A percentile compares a stretch with the other conserved stretches of the same genome.
These are phyloP conservation scores for Acrocephalus kingi DNA, from an alignment of 2,113 vertebrate genomes.

Conservation along the genomic window DNA sequence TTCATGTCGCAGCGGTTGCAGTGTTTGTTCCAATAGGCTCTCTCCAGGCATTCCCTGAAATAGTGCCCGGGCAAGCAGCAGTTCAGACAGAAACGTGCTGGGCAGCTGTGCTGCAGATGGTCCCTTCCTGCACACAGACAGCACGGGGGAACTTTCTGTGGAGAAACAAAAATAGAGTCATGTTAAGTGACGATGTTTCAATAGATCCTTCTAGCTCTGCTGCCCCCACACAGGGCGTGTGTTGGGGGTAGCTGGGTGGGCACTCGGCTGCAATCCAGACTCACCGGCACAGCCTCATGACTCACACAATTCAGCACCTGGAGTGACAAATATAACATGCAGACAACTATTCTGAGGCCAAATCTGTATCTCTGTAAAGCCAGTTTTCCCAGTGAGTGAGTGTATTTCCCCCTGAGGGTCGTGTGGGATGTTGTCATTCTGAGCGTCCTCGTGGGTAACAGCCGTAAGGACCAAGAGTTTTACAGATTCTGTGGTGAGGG, in stretches of 20 bases:
- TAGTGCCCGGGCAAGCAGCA: conserved; percentile 86
- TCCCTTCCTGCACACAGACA: conserved; percentile 83
- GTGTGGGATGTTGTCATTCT: not conserved
- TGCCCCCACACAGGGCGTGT: rapidly evolving
- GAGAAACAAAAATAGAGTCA: not conserved
- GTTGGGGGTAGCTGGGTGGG: not conserved
- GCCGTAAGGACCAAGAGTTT: rapidly evolving
- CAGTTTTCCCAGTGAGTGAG: not conserved
- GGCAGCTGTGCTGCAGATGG: conserved; percentile 80
- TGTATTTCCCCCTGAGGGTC: rapidly evolving
- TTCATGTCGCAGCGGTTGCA: conserved; percentile 90
- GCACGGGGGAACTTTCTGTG: conserved; percentile 83
- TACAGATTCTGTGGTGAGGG: rapidly evolving
- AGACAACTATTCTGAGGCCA: not conserved
- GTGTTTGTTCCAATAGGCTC: conserved; percentile 80
- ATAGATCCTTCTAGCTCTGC: not conserved
- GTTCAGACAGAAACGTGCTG: conserved; percentile 84
- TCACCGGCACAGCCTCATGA: rapidly evolving
- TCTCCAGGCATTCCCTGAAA: conserved; percentile 81
- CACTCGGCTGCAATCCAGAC: rapidly evolving
- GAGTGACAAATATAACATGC: rapidly evolving
- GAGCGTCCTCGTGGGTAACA: no score
- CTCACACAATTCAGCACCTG: not conserved
- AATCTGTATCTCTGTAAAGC: not conserved
- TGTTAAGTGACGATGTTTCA: not conserved